Percentiles rank a stretch among this genome's conserved stretches.
These are phyloP conservation scores for Neodiprion fabricii DNA, from an alignment of 1,140 invertebrate genomes.

Conservation along the genomic window DNA sequence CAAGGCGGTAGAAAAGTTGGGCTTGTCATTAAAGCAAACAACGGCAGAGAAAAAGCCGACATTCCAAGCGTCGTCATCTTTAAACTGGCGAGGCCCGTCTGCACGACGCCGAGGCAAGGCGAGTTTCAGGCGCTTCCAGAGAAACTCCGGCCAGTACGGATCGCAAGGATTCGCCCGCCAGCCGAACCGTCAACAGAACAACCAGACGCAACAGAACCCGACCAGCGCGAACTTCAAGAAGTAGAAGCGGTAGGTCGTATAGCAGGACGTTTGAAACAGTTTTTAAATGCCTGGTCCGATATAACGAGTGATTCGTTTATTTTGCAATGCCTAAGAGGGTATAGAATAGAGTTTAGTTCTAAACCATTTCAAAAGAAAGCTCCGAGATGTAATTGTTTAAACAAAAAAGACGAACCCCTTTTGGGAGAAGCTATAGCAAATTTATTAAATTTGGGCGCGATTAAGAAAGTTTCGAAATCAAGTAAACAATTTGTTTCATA, in stretches of 20 bases:
- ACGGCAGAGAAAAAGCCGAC: neutral
- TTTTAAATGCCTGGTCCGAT: neutral
- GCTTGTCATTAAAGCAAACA: neutral
- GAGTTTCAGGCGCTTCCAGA: too few relatives aligned
- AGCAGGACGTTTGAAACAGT: neutral
- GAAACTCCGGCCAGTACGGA: too few relatives aligned
- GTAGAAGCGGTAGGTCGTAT: neutral
- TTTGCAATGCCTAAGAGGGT: neutral
- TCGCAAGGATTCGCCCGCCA: too few relatives aligned
- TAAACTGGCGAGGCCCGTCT: neutral
- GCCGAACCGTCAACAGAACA: too few relatives aligned
- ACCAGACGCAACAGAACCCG: too few relatives aligned
- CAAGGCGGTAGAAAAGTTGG: constrained; percentile 16
- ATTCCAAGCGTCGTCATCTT: neutral
- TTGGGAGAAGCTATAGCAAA: neutral
- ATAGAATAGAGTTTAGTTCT: neutral
- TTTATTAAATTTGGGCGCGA: constrained; percentile 13
- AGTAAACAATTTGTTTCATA: constrained; percentile 29
- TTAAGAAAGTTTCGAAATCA: neutral
- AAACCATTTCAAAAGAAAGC: neutral
- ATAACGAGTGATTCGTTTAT: neutral
- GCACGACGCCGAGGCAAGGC: too few relatives aligned
- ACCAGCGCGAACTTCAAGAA: neutral
- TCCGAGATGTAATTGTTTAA: constrained; percentile 33
- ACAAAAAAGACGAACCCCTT: constrained; percentile 32